These are phyloP conservation scores for Eristalinus sepulchralis DNA, from an alignment of 2,888 invertebrate species.

Conservation along the genomic window DNA sequence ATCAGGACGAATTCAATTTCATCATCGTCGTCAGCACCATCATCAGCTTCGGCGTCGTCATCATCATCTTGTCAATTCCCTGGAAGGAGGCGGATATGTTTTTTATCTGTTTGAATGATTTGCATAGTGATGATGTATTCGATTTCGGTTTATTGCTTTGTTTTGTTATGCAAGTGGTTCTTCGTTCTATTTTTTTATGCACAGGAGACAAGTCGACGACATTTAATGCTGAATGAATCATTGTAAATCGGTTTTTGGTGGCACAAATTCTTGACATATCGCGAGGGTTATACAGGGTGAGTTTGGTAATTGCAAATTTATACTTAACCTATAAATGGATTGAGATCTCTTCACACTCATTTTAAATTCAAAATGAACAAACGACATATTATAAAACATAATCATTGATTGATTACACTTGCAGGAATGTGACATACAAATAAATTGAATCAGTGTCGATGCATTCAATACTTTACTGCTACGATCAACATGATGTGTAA, in stretches of 20 bases:
- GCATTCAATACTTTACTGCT: too few species aligned
- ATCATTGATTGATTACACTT: too few species aligned
- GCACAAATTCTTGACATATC: background rate
- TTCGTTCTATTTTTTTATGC: background rate
- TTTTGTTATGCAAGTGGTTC: constrained; percentile 28
- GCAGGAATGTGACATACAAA: too few species aligned
- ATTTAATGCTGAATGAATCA: constrained; percentile 10
- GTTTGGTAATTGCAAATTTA: too few species aligned
- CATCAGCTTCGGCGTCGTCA: background rate
- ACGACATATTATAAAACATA: too few species aligned
- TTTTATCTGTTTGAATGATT: constrained; percentile 27
- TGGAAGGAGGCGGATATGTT: constrained; percentile 12
- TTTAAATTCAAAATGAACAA: too few species aligned
- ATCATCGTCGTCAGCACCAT: constrained; percentile 20
- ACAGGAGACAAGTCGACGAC: constrained; percentile 15
- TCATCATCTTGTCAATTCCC: background rate
- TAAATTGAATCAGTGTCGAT: too few species aligned
- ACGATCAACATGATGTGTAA: too few species aligned
- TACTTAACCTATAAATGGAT: too few species aligned
- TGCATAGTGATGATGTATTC: constrained; percentile 43
- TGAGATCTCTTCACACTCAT: too few species aligned
- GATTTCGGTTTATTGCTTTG: constrained; percentile 34
- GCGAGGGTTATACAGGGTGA: too few species aligned
- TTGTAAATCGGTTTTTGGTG: background rate
- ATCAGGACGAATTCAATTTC: constrained; percentile 31